Evolutionary conservation across 2,113 vertebrate genomes (phyloP), one percentile per base, ranked within the genome.

Genomic region (Gymnobelideus leadbeateri): DNA sequence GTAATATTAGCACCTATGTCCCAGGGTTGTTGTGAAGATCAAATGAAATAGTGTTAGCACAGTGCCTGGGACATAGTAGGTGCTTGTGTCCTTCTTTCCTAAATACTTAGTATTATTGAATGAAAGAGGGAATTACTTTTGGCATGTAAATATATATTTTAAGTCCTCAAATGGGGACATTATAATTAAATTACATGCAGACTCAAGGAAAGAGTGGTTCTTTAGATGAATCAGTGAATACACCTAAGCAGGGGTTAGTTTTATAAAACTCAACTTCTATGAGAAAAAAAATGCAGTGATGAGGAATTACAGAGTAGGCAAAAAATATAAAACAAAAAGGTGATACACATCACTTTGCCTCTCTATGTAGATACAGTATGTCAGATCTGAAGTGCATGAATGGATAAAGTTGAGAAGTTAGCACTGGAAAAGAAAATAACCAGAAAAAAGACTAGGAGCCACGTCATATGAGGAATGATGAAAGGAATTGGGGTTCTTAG

Each of bases 31-130:
- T 84, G n/a, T 21, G 7, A 43, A 2, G 7, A 7, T n/a, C n/a
- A 84, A 84, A 84, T 84, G 37, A 84, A n/a, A 84, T 21, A 43
- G n/a, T 84, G 43, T 84, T 43, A 43, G 4, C n/a, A 84, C 19
- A 84, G n/a, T 23, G 7, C 68, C 68, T 84, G 37, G 37, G n/a
- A 84, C n/a, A 84, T 84, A 84, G 68, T 7, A 43, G 14, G 19
- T 84, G 16, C n/a, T n/a, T 84, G 6, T 77, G 2, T n/a, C 68
- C 31, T 77, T 68, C 31, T 93, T 94, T 92, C 49, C 91, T 96
- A 95, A 95, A 93, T 96, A 92, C 94, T 94, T 95, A 84, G n/a
- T 43, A 21, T 43, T 84, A 84, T 43, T 43, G 68, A 93, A 92
- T 94, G 51, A 61, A 93, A 92, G 37, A 19, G 94, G 94, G 49